Base-by-base conservation (phyloP, 2,888 invertebrate species). In the Parnassius orleans region DNA sequence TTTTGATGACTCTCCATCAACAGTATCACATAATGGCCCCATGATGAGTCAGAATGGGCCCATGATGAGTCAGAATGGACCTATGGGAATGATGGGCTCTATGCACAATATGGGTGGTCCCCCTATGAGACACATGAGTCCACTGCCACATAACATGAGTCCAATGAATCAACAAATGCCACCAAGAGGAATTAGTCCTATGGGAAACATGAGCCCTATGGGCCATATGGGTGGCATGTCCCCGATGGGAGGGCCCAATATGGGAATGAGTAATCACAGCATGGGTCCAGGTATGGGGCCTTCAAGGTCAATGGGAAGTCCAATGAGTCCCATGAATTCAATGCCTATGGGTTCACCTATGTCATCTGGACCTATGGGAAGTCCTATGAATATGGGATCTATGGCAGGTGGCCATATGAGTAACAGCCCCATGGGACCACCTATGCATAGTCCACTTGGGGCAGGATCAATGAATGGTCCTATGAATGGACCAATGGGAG, bases 1-100 rank as follows among this genome's bases (percentile, higher is more conserved):
- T 48, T 98, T 98, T 84, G 98, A 98, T 87, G 98, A 98, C 82
- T 96, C 96, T 60, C 96, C 96, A 56, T 93, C 93, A 55, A 94
- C 93, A 57, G 90, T 93, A 56, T 86, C 92, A 69, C 86, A 93
- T 80, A 92, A 92, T 81, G 93, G 93, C 10, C 93, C 93, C 69
- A 93, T 94, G 92, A 92, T 92, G 84, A 93, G 90, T 77, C 93
- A 93, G 52, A 93, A 93, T 78, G 93, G 93, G 2, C 93, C 93
- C n/a, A 93, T 93, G 92, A 93, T 93, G 93, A 93, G 93, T 75
- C 94, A 95, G 66, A 94, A 94, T 79, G 93, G 93, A 47, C 94
- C 94, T 57, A 95, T 95, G 94, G 93, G 93, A 53, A 89, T 93
- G 79, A 93, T 93, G 89, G 93, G 93, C 9, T 93, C 93, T 58